Evolutionary conservation across 2,888 invertebrate genomes (phyloP).

Genomic region (Xiphydria camelus): DNA sequence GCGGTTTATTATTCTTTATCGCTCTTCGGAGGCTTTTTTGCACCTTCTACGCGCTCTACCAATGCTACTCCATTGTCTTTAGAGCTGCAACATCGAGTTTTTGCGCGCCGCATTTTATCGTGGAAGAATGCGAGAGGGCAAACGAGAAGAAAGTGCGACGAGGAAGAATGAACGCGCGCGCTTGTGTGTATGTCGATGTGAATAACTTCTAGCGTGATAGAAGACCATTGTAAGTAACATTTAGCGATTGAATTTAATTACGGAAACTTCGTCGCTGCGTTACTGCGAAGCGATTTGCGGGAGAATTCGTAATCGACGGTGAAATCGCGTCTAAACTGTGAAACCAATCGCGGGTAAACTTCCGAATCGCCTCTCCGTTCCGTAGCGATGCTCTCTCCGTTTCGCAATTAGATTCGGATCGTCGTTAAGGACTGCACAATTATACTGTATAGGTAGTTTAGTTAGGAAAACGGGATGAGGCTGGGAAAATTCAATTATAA

Average conservation of each 20-base stretch:
- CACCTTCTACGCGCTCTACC: background rate
- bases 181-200: slow-evolving; percentile 16
- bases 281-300: background rate
- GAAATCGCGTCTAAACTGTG: too few relatives aligned
- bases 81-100: background rate
- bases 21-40: background rate
- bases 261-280: slow-evolving; percentile 19
- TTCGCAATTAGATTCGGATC: slow-evolving; percentile 40
- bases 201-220: slow-evolving; percentile 24
- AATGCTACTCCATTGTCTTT: background rate
- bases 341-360: too few relatives aligned
- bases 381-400: slow-evolving; percentile 11
- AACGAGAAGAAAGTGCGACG: background rate
- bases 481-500: slow-evolving; percentile 26
- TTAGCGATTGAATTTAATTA: slow-evolving; percentile 39
- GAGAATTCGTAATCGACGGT: too few relatives aligned
- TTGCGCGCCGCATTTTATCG: background rate
- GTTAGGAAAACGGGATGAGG: slow-evolving; percentile 28
- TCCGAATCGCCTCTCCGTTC: too few relatives aligned
- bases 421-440: slow-evolving; percentile 46
- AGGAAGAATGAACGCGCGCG: background rate
- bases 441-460: slow-evolving; percentile 42
- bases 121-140: background rate
- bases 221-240: slow-evolving; percentile 25
- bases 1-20: background rate